Evolutionary conservation across 23 tunicate genomes (phyloP), one percentile per base, ranked within the genome.

Genomic region (Trididemnum miniatum): DNA sequence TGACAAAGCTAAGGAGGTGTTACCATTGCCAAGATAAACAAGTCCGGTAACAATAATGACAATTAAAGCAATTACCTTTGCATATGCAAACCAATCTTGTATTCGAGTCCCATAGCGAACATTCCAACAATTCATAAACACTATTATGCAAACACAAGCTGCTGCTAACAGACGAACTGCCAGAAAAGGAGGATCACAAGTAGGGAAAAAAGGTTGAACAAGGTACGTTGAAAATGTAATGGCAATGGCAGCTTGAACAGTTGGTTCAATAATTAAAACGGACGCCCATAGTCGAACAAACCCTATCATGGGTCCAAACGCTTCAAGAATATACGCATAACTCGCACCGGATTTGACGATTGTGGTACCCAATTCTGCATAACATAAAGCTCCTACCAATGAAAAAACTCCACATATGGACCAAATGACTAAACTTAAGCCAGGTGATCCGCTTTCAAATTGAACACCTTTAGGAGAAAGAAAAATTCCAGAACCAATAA

Each of bases 351-450:
- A 95, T 69, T 94, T 95, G 1, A 95, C 85, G 29, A 95, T 95
- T 0, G 99, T 95, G 59, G 99, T 95, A 35, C 99, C 99, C n/a
- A 95, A 85, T 71, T 95, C 99, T 1, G 99, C 99, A 65, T 95
- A 95, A 57, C 99, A 95, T 28, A 95, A 27, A 64, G 99, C 99
- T 44, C 99, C 99, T 0, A 95, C 77, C 59, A 95, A 65, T 65
- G 96, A 90, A 54, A 95, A 95, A 31, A 90, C 71, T 1, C 99
- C 96, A 65, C 92, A 73, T 30, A 87, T 80, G 0, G 96, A 51
- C 99, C 99, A 95, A 64, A 86, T 84, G 15, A 95, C 77, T 12
- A 95, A 81, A 79, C 96, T 86, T 7, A 90, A 44, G 0, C 88
- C 99, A 0, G 99, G 96, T 3, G 99, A 95, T 2, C 99, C 99